Base-by-base conservation (phyloP, 2,113 vertebrate species). In the Tonatia bakeri region DNA sequence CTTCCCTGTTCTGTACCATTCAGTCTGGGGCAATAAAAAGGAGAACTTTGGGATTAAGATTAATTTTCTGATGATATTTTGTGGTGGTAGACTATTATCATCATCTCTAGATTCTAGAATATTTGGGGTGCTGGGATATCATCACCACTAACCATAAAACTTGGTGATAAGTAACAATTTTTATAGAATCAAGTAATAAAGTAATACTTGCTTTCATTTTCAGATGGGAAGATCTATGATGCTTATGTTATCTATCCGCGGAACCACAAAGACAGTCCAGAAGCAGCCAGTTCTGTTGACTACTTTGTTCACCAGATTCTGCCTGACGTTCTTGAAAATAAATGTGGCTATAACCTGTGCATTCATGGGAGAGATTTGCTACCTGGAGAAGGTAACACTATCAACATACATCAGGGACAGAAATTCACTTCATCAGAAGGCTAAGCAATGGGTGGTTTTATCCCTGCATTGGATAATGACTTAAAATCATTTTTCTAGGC, bases 141-240 rank as follows among this genome's bases (percentile, higher is more conserved):
- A 11, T 86, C 52, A 76, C 17, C 6, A 47, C 11, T 5, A 69
- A 61, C 19, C 40, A 50, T 52, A 64, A n/a, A 80, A 65, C 7
- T 47, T 52, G 33, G 9, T 17, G 3, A 59, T 26, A 22, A 22
- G 36, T 31, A 77, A 33, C 52, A 22, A 79, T 4, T 38, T 95
- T 59, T 69, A 28, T 36, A 43, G 76, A 91, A 75, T 22, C 12
- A 28, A n/a, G 47, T 95, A 38, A 83, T 16, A n/a, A 56, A 24
- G 11, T 40, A 17, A 13, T 3, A 5, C 4, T 75, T 95, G 13
- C 52, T 98, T 94, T 96, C 16, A 14, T 65, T 97, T 97, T 93
- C 96, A 95, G 99, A 99, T 96, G 99, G 99, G 43, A 99, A 99
- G 96, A 88, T 98, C 87, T 99, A 99, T 5, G 99, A 99, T 64